Percentiles rank a stretch among this genome's conserved stretches.
Evolutionary conservation across 2,797 vertebrate species (phyloP).

Genomic region (Amblyraja radiata): DNA sequence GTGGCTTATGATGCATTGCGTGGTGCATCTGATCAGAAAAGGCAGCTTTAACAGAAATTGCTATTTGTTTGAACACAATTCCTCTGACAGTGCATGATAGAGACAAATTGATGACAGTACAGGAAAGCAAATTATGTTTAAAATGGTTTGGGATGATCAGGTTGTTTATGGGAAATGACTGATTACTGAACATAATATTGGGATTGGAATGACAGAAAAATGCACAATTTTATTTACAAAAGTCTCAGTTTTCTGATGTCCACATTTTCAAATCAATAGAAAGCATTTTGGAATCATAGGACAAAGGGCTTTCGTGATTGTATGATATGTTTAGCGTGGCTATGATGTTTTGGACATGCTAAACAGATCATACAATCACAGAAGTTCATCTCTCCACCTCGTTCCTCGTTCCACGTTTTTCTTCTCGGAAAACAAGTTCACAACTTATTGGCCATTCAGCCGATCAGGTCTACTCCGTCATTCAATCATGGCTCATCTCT

Average conservation of each 20-base stretch:
- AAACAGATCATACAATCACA: no score
- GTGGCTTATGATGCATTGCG: not conserved
- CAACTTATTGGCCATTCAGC: no score
- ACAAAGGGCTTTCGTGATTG: no score
- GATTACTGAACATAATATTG: not conserved
- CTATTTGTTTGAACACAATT: not conserved
- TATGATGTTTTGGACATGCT: no score
- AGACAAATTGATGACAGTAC: not conserved
- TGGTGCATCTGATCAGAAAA: not conserved
- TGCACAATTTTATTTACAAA: not conserved
- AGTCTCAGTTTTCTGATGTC: no score
- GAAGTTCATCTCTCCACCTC: not conserved
- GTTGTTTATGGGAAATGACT: not conserved
- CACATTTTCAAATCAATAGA: not conserved
- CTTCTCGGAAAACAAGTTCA: no score
- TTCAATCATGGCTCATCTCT: no score
- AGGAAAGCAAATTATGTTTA: slow-evolving; percentile 23
- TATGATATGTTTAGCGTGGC: no score
- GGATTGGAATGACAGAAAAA: slow-evolving; percentile 1
- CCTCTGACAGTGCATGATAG: not conserved
- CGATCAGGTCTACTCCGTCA: no score
- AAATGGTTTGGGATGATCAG: not conserved
- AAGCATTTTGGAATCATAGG: no score
- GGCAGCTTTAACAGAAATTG: not conserved
- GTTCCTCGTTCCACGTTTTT: not conserved